phyloP scores from a whole-genome alignment of 2,113 vertebrate species.

The Mobula hypostoma region DNA sequence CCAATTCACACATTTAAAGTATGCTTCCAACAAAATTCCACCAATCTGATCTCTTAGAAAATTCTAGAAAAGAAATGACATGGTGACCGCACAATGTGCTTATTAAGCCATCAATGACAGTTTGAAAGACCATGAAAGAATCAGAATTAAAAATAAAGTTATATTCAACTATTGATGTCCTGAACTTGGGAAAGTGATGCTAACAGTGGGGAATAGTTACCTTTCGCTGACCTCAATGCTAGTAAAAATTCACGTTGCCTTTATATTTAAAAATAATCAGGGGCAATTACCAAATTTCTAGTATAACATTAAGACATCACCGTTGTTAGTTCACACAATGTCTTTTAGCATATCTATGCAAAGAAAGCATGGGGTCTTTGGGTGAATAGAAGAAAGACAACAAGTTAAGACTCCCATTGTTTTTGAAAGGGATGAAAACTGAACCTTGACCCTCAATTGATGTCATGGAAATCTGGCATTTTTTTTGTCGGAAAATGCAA shows the following conservation, averaged over 20 bases:
- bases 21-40: too few relatives aligned
- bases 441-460: conserved; percentile 27
- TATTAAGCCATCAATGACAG: not conserved
- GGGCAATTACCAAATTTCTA: conserved; percentile 10
- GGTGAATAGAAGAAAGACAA: conserved; percentile 19
- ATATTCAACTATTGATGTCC: not conserved
- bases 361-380: conserved; percentile 14
- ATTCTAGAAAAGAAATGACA: too few relatives aligned
- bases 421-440: conserved; percentile 30
- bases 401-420: conserved; percentile 28
- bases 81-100: not conserved
- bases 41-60: too few relatives aligned
- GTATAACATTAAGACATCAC: conserved; percentile 28
- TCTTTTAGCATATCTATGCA: conserved; percentile 20
- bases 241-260: not conserved
- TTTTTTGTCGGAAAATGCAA: conserved; percentile 18
- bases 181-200: not conserved
- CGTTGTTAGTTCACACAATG: conserved; percentile 23
- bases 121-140: not conserved
- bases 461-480: conserved; percentile 27
- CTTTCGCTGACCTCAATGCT: not conserved
- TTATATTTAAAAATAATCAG: not conserved
- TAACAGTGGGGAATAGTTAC: not conserved
- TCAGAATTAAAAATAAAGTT: not conserved
- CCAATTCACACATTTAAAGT: too few relatives aligned